Evolutionary conservation across 1,140 invertebrate species (phyloP), one percentile per base, ranked within the genome.

Genomic region (Pteromalus puparum): DNA sequence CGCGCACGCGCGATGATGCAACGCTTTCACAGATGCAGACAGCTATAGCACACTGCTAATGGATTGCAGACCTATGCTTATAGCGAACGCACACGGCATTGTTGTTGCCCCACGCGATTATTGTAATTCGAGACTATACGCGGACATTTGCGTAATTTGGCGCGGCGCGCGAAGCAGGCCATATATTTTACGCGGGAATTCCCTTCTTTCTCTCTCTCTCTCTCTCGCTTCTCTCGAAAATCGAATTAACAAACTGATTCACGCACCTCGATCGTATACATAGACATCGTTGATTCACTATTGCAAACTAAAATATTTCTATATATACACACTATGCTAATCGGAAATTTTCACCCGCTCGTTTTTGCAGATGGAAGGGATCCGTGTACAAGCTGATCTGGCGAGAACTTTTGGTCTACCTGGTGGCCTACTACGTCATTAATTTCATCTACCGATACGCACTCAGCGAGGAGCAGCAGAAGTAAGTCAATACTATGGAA

Each of bases 341-440:
- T 75, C 18, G 38, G 0, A 0, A 18, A 38, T 81, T 82, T 82
- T 82, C 48, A 26, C 42, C 26, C 30, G 70, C 61, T 82, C 48
- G 48, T 74, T 73, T 73, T 93, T 93, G 87, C 95, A 98, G 97
- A 95, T 99, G 98, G 98, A 95, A 96, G 91, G 98, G 98, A 87
- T 99, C 98, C 90, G 97, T 99, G n/a, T 99, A 99, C 95, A 99
- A 99, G 95, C 93, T 99, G 89, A 96, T 99, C 74, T 99, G 98
- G 97, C 95, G 97, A 87, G 98, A 99, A 94, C 94, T 99, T 85
- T 91, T 98, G 88, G 96, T 97, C 61, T 99, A 98, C 93, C 94
- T 97, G 88, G 93, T 95, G 85, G 91, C 97, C 83, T 99, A 98
- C 93, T 97, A 97, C 91, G 93, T 95, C 84, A 97, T 99, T 88